Base-by-base conservation (phyloP, 2,113 vertebrate genomes). In the Phaetusa simplex region DNA sequence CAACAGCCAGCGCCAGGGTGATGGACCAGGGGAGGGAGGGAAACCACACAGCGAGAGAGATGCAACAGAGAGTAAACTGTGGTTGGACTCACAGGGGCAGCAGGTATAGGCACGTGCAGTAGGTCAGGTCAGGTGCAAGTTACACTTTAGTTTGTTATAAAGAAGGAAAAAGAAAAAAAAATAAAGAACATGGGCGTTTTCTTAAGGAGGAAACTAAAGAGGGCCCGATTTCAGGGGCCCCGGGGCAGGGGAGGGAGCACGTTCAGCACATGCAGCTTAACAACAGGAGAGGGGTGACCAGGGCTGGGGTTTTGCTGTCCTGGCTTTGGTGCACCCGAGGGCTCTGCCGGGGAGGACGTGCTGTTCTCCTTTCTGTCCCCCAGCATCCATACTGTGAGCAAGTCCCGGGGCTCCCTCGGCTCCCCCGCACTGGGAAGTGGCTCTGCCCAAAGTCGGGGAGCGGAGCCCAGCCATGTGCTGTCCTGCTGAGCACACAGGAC, bases 111-210 rank as follows among this genome's bases (percentile, higher is more conserved):
- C 92, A 95, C 92, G 95, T 96, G 95, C 94, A 96, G 93, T 96
- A 95, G 95, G 88, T 85, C 96, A 97, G 92, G 92, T 95, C 95
- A 0, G 90, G 93, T 97, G 91, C 94, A 97, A 97, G 97, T 94
- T 92, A 96, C 93, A 97, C 92, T 97, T 97, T 97, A 97, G 97
- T 94, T 97, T 95, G 97, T 95, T 93, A 96, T 93, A 93, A 96
- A 97, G 93, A 90, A 97, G 90, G 91, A 95, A 93, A 94, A 95
- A 94, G 76, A 86, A 95, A 91, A 95, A 78, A 92, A 96, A 85
- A 86, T 26, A 82, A 94, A 96, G 80, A 93, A 95, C 77, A 92
- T 67, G 83, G 90, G 82, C 5, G 24, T 94, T 91, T 95, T 89
- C 91, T 90, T 91, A 90, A 91, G 67, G 92, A 80, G 55, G 50